Evolutionary conservation across 2,888 invertebrate genomes (phyloP).

Genomic region (Lepidocyrtoides sp.): DNA sequence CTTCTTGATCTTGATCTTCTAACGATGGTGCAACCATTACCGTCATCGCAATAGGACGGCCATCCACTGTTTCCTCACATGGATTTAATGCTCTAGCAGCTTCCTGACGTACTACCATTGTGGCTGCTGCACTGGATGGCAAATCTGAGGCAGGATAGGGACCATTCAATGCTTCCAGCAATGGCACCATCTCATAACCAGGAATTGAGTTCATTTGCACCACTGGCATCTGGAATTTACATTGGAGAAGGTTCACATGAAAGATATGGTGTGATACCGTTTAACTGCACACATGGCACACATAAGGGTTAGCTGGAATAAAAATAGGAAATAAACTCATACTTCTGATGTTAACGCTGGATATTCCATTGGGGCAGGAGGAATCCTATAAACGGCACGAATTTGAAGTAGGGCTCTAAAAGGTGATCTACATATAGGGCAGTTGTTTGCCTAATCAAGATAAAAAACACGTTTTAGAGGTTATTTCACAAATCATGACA

Average conservation of each 20-base stretch:
- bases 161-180: constrained; percentile 98
- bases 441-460: constrained; percentile 93
- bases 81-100: constrained; percentile 83
- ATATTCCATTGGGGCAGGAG: constrained; percentile 86
- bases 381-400: constrained; percentile 93
- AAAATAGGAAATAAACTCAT: too few species aligned
- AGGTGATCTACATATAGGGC: constrained; percentile 99
- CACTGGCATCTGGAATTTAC: constrained; percentile 78
- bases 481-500: constrained; percentile 95
- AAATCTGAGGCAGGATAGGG: constrained; percentile 89
- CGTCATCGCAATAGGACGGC: constrained; percentile 84
- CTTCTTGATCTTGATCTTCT: constrained; percentile 67
- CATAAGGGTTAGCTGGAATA: neutral
- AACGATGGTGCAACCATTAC: constrained; percentile 84
- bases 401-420: constrained; percentile 98
- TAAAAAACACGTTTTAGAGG: neutral
- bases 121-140: constrained; percentile 80
- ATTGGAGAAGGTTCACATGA: neutral
- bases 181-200: constrained; percentile 97
- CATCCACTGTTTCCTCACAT: constrained; percentile 80
- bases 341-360: constrained; percentile 90
- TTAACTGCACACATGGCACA: too few species aligned
- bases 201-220: constrained; percentile 85
- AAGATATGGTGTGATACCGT: too few species aligned
- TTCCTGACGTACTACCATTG: constrained; percentile 79